These are phyloP conservation scores for Macrophya alboannulata DNA, from an alignment of 2,888 invertebrate genomes.

Conservation along the genomic window DNA sequence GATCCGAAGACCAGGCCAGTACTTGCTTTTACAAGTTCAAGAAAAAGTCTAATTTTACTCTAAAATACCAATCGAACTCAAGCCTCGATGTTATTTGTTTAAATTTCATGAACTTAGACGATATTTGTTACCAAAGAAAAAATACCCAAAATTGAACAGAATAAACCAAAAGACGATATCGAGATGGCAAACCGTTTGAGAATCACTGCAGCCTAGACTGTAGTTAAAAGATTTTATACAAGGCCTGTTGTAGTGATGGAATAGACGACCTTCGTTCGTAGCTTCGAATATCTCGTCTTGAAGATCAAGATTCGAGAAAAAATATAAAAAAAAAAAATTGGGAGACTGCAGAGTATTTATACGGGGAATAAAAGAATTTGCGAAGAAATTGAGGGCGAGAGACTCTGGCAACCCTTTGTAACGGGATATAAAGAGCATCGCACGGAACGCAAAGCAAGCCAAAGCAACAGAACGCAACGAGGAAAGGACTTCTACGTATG, in stretches of 20 bases:
- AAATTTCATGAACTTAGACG: neutral
- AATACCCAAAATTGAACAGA: neutral
- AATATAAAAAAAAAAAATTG: neutral
- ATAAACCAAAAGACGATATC: neutral
- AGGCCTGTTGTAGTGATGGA: neutral
- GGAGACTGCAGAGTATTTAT: neutral
- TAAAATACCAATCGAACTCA: neutral
- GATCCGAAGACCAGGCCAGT: neutral
- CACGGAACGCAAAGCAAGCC: too few species aligned
- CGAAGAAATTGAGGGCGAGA: neutral
- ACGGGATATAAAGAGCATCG: neutral
- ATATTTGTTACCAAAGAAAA: neutral
- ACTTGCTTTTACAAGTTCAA: conserved; percentile 27
- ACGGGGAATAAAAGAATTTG: neutral
- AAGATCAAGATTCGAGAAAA: neutral
- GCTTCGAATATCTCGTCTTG: neutral
- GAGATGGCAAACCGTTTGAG: neutral
- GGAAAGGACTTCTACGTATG: neutral
- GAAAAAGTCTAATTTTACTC: neutral
- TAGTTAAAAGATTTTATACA: conserved; percentile 13
- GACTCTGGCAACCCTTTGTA: conserved; percentile 23
- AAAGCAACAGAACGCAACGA: neutral
- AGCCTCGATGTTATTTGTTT: neutral
- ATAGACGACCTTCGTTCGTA: neutral
- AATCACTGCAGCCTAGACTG: conserved; percentile 25